Percentiles rank a stretch among this genome's conserved stretches.
Conservation (phyloP, 2,888 invertebrate species). For the Meteorus cinctellus region DNA sequence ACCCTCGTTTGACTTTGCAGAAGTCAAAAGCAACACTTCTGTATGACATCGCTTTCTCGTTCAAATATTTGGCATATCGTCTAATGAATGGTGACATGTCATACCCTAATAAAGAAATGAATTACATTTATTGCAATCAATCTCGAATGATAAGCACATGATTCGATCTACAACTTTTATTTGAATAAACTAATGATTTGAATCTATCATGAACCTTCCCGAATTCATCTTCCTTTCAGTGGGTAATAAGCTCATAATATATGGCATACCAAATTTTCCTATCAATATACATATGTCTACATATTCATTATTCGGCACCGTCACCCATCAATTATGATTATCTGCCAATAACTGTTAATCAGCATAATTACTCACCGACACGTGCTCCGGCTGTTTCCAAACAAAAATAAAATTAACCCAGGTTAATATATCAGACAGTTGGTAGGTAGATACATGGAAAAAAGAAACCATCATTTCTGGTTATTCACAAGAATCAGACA, state of each 20-base stretch:
- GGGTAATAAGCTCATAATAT: background rate
- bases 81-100: slow-evolving; percentile 99
- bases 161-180: slow-evolving; percentile 9
- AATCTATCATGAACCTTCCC: slow-evolving; percentile 14
- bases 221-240: background rate
- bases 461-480: slow-evolving; percentile 35
- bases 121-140: slow-evolving; percentile 27
- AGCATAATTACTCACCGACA: slow-evolving; percentile 70
- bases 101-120: slow-evolving; percentile 81
- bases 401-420: slow-evolving; percentile 64
- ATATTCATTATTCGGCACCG: background rate
- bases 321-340: background rate
- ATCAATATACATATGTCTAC: background rate
- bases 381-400: slow-evolving; percentile 72
- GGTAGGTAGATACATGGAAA: slow-evolving; percentile 46
- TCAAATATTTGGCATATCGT: slow-evolving; percentile 98
- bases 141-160: background rate
- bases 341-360: slow-evolving; percentile 19
- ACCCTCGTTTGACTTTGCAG: slow-evolving; percentile 99
- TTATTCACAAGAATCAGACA: slow-evolving; percentile 3
- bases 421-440: slow-evolving; percentile 61
- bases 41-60: slow-evolving; percentile 99
- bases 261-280: background rate
- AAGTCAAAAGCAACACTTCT: slow-evolving; percentile 99
- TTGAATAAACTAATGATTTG: background rate